phyloP scores from a whole-genome alignment of 1,140 invertebrate species.

The Heliconius hermathena region DNA sequence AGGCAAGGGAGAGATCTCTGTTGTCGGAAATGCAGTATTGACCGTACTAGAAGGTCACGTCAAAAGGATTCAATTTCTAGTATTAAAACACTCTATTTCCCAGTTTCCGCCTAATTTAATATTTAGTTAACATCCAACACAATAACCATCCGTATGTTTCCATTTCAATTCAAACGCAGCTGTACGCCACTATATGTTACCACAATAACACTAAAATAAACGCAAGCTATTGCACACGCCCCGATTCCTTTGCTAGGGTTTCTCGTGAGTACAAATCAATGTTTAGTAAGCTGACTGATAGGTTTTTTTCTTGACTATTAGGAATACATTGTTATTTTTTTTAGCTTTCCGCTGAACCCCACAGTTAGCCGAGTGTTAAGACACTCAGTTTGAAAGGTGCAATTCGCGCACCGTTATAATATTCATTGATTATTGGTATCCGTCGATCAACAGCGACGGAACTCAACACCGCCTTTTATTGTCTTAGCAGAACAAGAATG shows the following conservation, averaged over 20 bases:
- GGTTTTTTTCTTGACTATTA: neutral
- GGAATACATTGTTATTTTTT: neutral
- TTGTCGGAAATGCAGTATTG: too few species aligned
- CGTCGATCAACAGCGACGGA: too few species aligned
- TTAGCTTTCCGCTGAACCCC: neutral
- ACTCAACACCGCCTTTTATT: too few species aligned
- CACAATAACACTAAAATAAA: constrained; percentile 51
- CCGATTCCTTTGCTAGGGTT: constrained; percentile 40
- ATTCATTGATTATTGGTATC: neutral
- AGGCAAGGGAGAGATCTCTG: too few species aligned
- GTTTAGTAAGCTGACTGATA: neutral
- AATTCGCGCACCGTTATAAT: too few species aligned
- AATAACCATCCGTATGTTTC: neutral
- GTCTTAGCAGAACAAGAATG: too few species aligned
- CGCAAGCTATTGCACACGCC: constrained; percentile 54
- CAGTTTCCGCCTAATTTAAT: neutral
- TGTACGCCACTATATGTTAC: constrained; percentile 2
- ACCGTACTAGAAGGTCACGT: too few species aligned
- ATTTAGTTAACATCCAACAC: neutral
- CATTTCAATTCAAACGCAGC: constrained; percentile 5
- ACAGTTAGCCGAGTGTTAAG: neutral
- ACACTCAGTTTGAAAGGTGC: too few species aligned
- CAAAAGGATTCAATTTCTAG: too few species aligned
- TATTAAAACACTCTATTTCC: too few species aligned
- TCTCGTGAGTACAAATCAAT: neutral